Evolutionary conservation across 2,797 vertebrate genomes (phyloP), one percentile per base, ranked within the genome.

Genomic region (Morus bassanus): DNA sequence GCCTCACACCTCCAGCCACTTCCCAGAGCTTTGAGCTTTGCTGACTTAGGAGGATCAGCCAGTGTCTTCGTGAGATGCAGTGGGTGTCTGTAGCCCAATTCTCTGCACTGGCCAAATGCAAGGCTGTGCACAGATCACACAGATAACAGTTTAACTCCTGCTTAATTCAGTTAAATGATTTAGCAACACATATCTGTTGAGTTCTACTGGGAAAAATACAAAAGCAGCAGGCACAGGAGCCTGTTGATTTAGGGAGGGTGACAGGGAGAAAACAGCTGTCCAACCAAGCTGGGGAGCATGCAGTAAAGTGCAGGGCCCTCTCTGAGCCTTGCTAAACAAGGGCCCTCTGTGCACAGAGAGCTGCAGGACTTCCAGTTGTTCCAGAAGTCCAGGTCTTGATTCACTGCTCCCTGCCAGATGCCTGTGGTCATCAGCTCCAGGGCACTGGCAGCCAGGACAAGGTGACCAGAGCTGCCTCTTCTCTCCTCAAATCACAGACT

Each of bases 301-400:
- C 70, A 82, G 50, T 51, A 53, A 91, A 96, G 96, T 89, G 96
- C 95, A 75, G 85, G 74, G 74, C 28, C 33, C 43, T 59, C 35
- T 80, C 89, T 7, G 64, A 95, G 79, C 69, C 72, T 59, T 18
- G 69, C 41, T 35, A 8, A 92, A 98, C 97, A 97, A 97, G 97
- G 83, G 72, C 5, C 4, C 93, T 96, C 96, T 97, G 97, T 97
- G 93, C 30, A 0, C 6, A 0, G 74, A 46, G 43, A 85, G 81
- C 89, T 95, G 80, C 93, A 88, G 92, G 54, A 93, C 96, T 70
- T 95, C 60, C 43, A 94, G 96, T 94, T 90, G 94, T 96, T 92
- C 18, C 75, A 85, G 18, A 63, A 83, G 76, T 61, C 76, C 83
- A 39, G 72, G 45, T 91, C 95, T 76, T 60, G 18, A 91, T 86